phyloP scores from a whole-genome alignment of 37 sponge, comb jelly and placozoan species.

The Geodia barretti region DNA sequence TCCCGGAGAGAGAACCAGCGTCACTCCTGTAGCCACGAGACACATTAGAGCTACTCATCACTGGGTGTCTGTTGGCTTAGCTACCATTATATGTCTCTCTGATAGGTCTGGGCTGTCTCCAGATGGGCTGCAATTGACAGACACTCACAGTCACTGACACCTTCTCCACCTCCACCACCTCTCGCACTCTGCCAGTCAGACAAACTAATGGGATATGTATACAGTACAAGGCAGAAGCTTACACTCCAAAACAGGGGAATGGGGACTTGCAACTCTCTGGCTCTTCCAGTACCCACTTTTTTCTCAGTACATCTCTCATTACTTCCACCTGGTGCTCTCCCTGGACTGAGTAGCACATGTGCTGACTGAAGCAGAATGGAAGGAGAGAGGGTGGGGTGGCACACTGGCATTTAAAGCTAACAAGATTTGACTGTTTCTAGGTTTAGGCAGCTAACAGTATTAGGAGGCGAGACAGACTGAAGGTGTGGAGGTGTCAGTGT shows the following conservation, averaged over 20 bases:
- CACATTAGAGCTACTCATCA: background rate
- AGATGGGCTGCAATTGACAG: background rate
- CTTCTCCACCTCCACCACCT: background rate
- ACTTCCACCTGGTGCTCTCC: background rate
- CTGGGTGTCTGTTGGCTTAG: background rate
- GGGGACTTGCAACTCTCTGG: background rate
- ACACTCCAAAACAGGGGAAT: background rate
- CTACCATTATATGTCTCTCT: background rate
- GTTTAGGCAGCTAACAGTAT: no score
- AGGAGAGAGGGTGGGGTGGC: no score
- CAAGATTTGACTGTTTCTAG: no score
- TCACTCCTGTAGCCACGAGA: background rate
- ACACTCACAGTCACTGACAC: background rate
- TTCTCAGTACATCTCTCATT: background rate
- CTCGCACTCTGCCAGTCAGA: background rate
- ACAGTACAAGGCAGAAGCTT: background rate
- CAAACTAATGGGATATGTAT: no score
- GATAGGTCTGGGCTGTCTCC: background rate
- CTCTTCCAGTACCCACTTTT: background rate
- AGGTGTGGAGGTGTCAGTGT: no score
- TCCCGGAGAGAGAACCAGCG: background rate
- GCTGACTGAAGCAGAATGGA: no score
- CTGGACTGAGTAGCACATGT: background rate
- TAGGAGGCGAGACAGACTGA: no score
- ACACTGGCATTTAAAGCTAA: no score